These are phyloP conservation scores for Aurelia aurita complex sp. Pacific DNA, from an alignment of 30 jellyfish, hydroid and myxozoan genomes.

Conservation along the genomic window DNA sequence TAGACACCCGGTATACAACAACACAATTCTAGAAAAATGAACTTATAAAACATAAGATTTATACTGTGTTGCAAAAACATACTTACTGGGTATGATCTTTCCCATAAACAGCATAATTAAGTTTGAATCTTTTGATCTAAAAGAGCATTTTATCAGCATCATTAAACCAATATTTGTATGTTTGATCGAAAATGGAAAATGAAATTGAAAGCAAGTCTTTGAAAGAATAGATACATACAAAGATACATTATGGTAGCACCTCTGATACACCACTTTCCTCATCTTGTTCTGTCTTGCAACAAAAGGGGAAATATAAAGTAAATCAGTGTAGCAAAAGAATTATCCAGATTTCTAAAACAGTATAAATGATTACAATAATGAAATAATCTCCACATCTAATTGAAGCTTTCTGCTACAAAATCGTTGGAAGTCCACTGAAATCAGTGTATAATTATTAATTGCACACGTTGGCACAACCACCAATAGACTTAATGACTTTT, in stretches of 20 bases:
- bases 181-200: neutral
- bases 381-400: too few species aligned
- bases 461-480: too few species aligned
- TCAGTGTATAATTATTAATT: too few species aligned
- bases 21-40: too few species aligned
- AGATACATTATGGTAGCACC: too few species aligned
- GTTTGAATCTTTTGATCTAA: constrained; percentile 74
- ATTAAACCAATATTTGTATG: neutral
- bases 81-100: constrained; percentile 62
- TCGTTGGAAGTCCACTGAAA: too few species aligned
- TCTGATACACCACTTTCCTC: neutral
- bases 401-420: too few species aligned
- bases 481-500: too few species aligned
- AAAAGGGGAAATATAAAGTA: neutral
- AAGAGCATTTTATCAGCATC: neutral
- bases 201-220: neutral
- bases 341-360: too few species aligned
- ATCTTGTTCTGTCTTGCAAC: neutral
- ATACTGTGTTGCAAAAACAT: neutral
- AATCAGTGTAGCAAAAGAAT: neutral
- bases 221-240: neutral
- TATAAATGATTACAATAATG: too few species aligned
- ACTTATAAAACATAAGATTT: too few species aligned
- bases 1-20: too few species aligned
- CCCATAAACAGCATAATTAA: constrained; percentile 79